Conservation (phyloP, 2,113 vertebrate genomes). For the Seriola quinqueradiata region DNA sequence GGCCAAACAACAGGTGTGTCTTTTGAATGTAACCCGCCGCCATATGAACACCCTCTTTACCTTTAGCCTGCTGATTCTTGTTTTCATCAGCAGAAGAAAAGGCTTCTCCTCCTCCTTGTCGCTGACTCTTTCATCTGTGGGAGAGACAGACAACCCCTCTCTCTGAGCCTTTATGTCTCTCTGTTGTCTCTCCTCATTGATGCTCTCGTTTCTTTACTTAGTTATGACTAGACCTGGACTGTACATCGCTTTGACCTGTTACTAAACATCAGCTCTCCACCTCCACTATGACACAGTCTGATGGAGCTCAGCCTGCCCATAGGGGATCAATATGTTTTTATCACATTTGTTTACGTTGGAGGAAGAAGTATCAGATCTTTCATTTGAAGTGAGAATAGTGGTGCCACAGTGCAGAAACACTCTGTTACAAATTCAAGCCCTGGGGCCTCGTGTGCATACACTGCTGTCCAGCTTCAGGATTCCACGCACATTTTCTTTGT, state of each 20-base stretch:
- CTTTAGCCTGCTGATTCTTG: slow-evolving; percentile 83
- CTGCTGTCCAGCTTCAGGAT: too few relatives aligned
- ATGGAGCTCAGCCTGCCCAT: neutral
- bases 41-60: slow-evolving; percentile 78
- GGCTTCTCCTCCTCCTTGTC: slow-evolving; percentile 79
- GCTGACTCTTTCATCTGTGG: slow-evolving; percentile 80
- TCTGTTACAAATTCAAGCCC: too few relatives aligned
- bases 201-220: slow-evolving; percentile 60
- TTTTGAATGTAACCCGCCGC: slow-evolving; percentile 80
- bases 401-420: too few relatives aligned
- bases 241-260: slow-evolving; percentile 12
- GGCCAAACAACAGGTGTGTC: slow-evolving; percentile 87
- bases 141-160: slow-evolving; percentile 73
- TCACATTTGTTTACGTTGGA: neutral
- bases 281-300: neutral
- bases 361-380: too few relatives aligned
- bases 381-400: too few relatives aligned
- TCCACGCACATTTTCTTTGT: too few relatives aligned
- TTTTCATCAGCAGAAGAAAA: slow-evolving; percentile 85
- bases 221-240: slow-evolving; percentile 54
- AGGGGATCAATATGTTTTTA: neutral
- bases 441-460: too few relatives aligned
- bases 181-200: slow-evolving; percentile 71
- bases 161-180: slow-evolving; percentile 71
- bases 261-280: slow-evolving; percentile 14